Evolutionary conservation across 2,888 invertebrate genomes (phyloP).

Genomic region (Hydroisotoma schaefferi): DNA sequence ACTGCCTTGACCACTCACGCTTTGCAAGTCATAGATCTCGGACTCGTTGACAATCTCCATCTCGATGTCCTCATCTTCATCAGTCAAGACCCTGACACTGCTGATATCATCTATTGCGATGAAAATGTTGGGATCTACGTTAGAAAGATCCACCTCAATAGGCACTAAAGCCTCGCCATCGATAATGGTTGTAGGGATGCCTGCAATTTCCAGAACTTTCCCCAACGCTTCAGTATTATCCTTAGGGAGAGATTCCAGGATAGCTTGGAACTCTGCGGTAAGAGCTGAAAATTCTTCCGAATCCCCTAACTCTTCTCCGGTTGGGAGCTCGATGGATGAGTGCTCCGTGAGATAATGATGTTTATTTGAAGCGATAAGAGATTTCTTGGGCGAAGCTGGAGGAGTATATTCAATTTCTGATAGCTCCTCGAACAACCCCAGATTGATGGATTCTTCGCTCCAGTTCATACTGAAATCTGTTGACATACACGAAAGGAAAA

Average conservation of each 20-base stretch:
- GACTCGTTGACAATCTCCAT: constrained; percentile 17
- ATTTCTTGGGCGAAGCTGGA: constrained; percentile 16
- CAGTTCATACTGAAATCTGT: constrained; percentile 23
- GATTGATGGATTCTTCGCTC: constrained; percentile 41
- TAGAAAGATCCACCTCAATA: constrained; percentile 18
- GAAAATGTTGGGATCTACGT: neutral
- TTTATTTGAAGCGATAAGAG: neutral
- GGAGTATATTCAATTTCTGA: constrained; percentile 35
- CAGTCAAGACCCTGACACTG: neutral
- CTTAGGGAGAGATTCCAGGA: constrained; percentile 34
- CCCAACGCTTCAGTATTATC: constrained; percentile 9
- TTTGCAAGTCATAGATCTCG: constrained; percentile 30
- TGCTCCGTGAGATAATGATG: neutral
- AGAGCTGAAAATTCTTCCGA: constrained; percentile 14
- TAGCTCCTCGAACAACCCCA: constrained; percentile 42
- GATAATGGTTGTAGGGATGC: constrained; percentile 29
- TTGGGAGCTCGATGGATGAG: neutral
- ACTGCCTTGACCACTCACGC: constrained; percentile 14
- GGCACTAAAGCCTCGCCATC: constrained; percentile 29
- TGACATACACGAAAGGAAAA: neutral
- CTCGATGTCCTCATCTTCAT: constrained; percentile 1
- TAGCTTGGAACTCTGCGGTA: constrained; percentile 35
- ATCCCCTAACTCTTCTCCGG: neutral
- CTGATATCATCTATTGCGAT: constrained; percentile 9
- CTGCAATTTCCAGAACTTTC: constrained; percentile 21